A percentile compares a stretch with the other conserved stretches of the same genome.
Evolutionary conservation across 92 coral and sea anemone species (phyloP).

Genomic region (Palythoa caribaeorum): DNA sequence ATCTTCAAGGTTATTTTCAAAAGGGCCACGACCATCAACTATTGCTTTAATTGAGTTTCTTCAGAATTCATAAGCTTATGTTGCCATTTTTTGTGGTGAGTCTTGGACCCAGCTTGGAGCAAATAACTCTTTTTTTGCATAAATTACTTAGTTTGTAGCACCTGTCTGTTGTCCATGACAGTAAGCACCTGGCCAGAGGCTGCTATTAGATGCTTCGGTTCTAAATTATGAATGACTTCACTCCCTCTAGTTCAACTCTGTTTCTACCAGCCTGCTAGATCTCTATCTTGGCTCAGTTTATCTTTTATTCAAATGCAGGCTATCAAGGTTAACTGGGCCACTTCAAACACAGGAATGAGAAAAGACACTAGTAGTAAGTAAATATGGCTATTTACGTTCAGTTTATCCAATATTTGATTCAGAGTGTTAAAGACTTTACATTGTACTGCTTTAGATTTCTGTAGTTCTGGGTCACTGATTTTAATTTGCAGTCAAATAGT

Average conservation of each 20-base stretch:
- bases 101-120: conserved; percentile 17
- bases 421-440: neutral
- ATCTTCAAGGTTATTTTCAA: conserved; percentile 8
- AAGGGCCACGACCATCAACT: neutral
- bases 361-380: conserved; percentile 46
- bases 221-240: conserved; percentile 48
- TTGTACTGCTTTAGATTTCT: neutral
- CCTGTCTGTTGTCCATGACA: conserved; percentile 20
- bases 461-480: conserved; percentile 32
- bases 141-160: conserved; percentile 25
- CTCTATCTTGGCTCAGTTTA: conserved; percentile 21
- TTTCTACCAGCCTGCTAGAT: conserved; percentile 14
- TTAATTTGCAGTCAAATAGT: conserved; percentile 1
- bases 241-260: conserved; percentile 41
- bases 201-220: conserved; percentile 43
- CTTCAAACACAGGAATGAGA: conserved; percentile 44
- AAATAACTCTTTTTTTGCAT: conserved; percentile 22
- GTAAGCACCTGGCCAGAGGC: conserved; percentile 47
- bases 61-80: neutral
- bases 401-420: neutral
- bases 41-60: conserved; percentile 2
- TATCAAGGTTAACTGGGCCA: conserved; percentile 49
- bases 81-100: neutral
- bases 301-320: conserved; percentile 21
- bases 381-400: neutral